Base-by-base conservation (phyloP, 2,888 invertebrate genomes). In the Drosophila subsilvestris region DNA sequence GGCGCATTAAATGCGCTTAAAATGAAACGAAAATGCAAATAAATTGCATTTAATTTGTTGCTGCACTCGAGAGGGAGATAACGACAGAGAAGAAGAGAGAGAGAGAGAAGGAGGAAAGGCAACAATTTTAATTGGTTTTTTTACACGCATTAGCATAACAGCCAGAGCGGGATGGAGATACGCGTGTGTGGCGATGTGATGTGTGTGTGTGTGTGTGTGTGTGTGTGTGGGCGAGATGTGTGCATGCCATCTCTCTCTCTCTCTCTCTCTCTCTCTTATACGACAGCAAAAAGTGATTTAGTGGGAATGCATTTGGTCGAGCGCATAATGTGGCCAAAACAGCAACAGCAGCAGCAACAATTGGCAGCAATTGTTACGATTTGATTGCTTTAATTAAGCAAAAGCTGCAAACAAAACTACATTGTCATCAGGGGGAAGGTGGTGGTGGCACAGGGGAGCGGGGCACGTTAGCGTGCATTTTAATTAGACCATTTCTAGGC, bases 321-420 rank as follows among this genome's bases (percentile, higher is more conserved):
- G 88, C 88, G 89, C 86, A 79, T 88, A 88, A 88, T 89, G 20
- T 53, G 53, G 18, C 61, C 37, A 42, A 27, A 51, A 45, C 22
- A 49, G 61, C 73, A 59, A 63, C 57, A 54, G 32, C 71, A 75
- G 63, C 62, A 68, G 49, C 63, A 71, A 83, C 75, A 83, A 80
- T 84, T 83, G 83, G 76, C 85, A 76, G 84, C 78, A 86, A 72
- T 74, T 76, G 70, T 75, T 72, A 63, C 73, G 80, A 80, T 87
- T 87, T 86, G 83, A 87, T 84, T 87, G 89, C 82, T 79, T 89
- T 86, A 86, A 87, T 83, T 87, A 88, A 88, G 76, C 77, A 74
- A 68, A 76, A 55, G 51, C 69, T 50, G 54, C 43, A 57, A 45
- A 42, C 17, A 67, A 68, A 69, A 57, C 57, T 67, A 62, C 67